These are phyloP conservation scores for Egretta garzetta DNA, from an alignment of 2,113 vertebrate genomes.

Conservation along the genomic window DNA sequence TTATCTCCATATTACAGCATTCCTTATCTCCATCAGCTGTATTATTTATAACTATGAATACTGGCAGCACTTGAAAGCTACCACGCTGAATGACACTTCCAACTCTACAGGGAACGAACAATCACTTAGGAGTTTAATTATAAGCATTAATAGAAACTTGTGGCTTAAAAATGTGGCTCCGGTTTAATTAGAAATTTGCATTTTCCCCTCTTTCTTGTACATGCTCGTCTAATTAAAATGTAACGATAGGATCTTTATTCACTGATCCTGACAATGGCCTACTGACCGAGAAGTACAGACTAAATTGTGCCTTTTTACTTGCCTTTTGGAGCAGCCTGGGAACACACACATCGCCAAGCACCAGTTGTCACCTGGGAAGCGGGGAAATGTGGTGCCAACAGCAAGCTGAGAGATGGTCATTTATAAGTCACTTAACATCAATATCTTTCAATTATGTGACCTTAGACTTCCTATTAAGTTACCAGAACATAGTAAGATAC, in stretches of 20 bases:
- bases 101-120: slow-evolving; percentile 20
- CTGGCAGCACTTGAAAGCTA: slow-evolving; percentile 37
- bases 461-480: neutral
- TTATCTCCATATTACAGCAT: neutral
- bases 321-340: neutral
- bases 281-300: neutral
- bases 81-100: slow-evolving; percentile 28
- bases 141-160: slow-evolving; percentile 14
- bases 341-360: accelerated
- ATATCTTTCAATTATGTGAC: neutral
- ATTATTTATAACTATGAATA: slow-evolving; percentile 34
- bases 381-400: neutral
- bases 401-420: neutral
- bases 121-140: slow-evolving; percentile 35
- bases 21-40: slow-evolving; percentile 44
- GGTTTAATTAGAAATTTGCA: neutral
- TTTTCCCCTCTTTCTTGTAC: neutral
- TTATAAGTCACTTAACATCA: neutral
- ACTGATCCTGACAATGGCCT: neutral
- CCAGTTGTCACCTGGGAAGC: neutral
- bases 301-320: neutral
- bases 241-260: neutral
- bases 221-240: neutral
- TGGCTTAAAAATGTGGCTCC: neutral
- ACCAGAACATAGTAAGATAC: neutral